These are phyloP conservation scores for Synergus laeviventris DNA, from an alignment of 2,888 invertebrate genomes.

Conservation along the genomic window DNA sequence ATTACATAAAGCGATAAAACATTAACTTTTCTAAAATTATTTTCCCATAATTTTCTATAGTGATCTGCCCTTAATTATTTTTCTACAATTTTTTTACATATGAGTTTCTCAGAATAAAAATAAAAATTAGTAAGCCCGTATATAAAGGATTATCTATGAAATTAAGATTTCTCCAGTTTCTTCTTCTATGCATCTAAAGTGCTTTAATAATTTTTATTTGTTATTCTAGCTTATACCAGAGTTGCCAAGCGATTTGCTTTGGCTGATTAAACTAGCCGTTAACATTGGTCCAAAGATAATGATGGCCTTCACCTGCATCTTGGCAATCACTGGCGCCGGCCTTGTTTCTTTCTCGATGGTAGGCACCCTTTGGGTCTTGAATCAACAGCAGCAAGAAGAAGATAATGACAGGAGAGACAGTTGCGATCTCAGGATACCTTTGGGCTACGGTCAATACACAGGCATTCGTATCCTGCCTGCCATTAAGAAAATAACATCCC, in stretches of 20 bases:
- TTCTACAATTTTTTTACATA: too few relatives aligned
- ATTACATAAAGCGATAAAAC: too few relatives aligned
- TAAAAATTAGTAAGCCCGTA: too few relatives aligned
- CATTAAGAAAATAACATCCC: conserved; percentile 72
- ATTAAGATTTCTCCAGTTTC: neutral
- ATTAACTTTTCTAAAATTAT: too few relatives aligned
- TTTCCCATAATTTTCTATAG: too few relatives aligned
- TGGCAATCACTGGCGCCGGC: conserved; percentile 65
- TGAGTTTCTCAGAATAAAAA: neutral
- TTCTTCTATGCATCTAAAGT: conserved; percentile 2
- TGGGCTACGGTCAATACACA: conserved; percentile 71
- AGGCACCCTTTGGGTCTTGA: conserved; percentile 65
- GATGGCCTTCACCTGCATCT: conserved; percentile 61
- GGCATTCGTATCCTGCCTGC: conserved; percentile 72
- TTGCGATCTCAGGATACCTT: conserved; percentile 69
- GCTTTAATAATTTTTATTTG: neutral
- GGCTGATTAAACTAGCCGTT: conserved; percentile 61
- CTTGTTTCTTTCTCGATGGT: conserved; percentile 65
- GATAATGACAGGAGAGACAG: conserved; percentile 65
- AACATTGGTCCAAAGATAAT: conserved; percentile 66
- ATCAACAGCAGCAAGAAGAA: conserved; percentile 61
- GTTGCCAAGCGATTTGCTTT: conserved; percentile 57
- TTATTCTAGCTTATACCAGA: conserved; percentile 62
- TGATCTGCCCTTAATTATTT: too few relatives aligned
- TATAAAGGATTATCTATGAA: too few relatives aligned